Evolutionary conservation across 2,113 vertebrate species (phyloP).

Genomic region (Prochilodus magdalenae): DNA sequence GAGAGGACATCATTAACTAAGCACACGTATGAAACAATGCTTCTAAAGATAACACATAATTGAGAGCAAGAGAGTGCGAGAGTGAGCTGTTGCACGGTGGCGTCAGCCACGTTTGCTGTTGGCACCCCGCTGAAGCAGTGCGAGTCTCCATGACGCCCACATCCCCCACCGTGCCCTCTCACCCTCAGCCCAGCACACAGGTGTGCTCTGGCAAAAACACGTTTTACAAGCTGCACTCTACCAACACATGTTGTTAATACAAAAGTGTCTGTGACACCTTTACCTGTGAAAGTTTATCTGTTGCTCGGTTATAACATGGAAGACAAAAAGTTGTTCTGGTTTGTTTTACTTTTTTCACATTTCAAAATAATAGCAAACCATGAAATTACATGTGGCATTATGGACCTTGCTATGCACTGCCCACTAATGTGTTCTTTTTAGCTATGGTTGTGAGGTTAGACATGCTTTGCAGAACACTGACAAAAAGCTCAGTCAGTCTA

Average conservation of each 20-base stretch:
- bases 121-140: conserved; percentile 42
- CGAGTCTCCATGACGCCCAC: conserved; percentile 58
- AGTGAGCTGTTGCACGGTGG: conserved; percentile 48
- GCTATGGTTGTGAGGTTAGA: no score
- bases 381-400: no score
- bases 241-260: not conserved
- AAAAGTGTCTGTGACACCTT: conserved; percentile 5
- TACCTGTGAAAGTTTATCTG: not conserved
- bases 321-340: not conserved
- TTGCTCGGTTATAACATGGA: not conserved
- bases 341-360: not conserved
- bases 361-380: no score
- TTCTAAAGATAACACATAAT: conserved; percentile 67
- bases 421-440: no score
- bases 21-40: conserved; percentile 52
- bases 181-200: conserved; percentile 57
- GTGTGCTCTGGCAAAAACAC: conserved; percentile 53
- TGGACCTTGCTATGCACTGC: no score
- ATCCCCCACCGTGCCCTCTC: conserved; percentile 51
- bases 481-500: no score
- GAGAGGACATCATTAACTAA: conserved; percentile 73
- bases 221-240: not conserved
- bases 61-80: conserved; percentile 17
- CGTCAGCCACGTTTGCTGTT: conserved; percentile 53
- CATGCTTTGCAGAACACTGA: no score